Evolutionary conservation across 30 jellyfish, hydroid and myxozoan species (phyloP).

Genomic region (Morbakka virulenta): DNA sequence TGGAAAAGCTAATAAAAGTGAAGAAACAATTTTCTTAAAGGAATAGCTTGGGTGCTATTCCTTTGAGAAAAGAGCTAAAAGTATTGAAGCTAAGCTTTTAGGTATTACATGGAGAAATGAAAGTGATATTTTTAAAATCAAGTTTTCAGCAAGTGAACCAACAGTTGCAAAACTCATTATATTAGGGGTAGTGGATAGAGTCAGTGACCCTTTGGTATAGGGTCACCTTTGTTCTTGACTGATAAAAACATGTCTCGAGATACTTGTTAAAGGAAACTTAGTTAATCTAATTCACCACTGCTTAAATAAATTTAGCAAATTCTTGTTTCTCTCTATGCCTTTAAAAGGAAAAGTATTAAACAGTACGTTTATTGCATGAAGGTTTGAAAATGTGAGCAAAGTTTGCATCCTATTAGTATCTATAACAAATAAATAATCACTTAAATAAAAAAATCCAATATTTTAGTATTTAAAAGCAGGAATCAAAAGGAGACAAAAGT

Average conservation of each 20-base stretch:
- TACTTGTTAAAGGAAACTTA: constrained; percentile 55
- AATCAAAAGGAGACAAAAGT: too few relatives aligned
- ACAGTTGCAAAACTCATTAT: constrained; percentile 26
- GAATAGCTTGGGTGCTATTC: constrained; percentile 45
- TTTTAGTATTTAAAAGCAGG: too few relatives aligned
- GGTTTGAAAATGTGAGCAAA: too few relatives aligned
- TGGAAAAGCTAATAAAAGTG: neutral
- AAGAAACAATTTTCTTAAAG: constrained; percentile 43
- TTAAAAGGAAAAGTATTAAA: too few relatives aligned
- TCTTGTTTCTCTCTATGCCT: too few relatives aligned
- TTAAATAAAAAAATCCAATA: too few relatives aligned
- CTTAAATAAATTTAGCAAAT: too few relatives aligned
- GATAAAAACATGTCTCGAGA: constrained; percentile 44
- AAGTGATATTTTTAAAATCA: constrained; percentile 28
- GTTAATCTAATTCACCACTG: too few relatives aligned
- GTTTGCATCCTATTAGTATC: too few relatives aligned
- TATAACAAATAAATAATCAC: too few relatives aligned
- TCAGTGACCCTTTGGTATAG: constrained; percentile 68
- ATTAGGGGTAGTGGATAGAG: constrained; percentile 20
- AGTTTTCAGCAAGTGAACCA: constrained; percentile 25
- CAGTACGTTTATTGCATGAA: too few relatives aligned
- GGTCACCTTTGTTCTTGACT: constrained; percentile 26
- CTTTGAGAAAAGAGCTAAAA: too few relatives aligned
- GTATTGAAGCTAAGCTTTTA: constrained; percentile 49
- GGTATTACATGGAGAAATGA: constrained; percentile 67